These are phyloP conservation scores for Drusus annulatus DNA, from an alignment of 1,140 invertebrate genomes.

Conservation along the genomic window DNA sequence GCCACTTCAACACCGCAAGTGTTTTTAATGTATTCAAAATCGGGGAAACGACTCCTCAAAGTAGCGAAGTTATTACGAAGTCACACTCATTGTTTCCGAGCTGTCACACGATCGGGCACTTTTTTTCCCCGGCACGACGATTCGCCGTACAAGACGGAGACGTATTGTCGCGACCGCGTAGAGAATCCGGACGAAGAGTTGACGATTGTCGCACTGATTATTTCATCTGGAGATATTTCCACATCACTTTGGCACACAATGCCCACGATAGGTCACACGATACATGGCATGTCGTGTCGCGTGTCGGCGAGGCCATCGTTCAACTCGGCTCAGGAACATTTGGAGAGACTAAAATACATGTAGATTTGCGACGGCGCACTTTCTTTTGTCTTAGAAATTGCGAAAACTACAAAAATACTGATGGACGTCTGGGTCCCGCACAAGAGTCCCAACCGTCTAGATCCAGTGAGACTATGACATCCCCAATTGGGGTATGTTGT, in stretches of 20 bases:
- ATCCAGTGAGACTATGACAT: too few relatives aligned
- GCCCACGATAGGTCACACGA: conserved; percentile 1
- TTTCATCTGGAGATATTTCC: conserved; percentile 22
- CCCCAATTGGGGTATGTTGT: too few relatives aligned
- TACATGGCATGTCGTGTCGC: not conserved
- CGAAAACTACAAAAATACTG: not conserved
- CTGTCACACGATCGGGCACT: not conserved
- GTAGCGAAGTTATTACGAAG: too few relatives aligned
- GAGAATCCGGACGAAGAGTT: conserved; percentile 17
- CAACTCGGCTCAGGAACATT: not conserved
- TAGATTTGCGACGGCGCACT: not conserved
- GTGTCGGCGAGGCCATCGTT: conserved; percentile 1
- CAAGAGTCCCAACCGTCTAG: too few relatives aligned
- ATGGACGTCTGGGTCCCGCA: too few relatives aligned
- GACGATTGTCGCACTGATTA: conserved; percentile 11
- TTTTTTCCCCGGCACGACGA: conserved; percentile 24
- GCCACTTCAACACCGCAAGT: too few relatives aligned
- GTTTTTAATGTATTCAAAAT: too few relatives aligned
- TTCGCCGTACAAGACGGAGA: not conserved
- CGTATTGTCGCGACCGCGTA: conserved; percentile 26
- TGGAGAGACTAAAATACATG: conserved; percentile 11
- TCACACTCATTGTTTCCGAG: not conserved
- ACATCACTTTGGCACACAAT: not conserved
- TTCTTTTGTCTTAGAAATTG: conserved; percentile 15
- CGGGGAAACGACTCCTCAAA: too few relatives aligned